A percentile compares a stretch with the other conserved stretches of the same genome.
Conservation (phyloP, 2,888 invertebrate species). For the Helleia helle region DNA sequence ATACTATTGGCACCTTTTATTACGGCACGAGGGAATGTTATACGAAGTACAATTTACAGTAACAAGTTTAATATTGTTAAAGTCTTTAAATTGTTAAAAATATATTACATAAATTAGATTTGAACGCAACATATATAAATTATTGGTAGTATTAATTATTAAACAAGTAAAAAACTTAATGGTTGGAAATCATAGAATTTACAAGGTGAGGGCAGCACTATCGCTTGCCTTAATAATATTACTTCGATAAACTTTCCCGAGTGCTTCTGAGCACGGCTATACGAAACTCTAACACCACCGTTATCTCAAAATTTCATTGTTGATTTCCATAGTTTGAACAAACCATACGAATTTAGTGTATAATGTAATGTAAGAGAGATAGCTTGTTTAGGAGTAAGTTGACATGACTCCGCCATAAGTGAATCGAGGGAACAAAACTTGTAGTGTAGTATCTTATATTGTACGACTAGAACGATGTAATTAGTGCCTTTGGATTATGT, state of each 20-base stretch:
- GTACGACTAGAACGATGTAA: constrained; percentile 15
- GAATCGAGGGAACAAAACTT: constrained; percentile 40
- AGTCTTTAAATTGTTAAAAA: too few species aligned
- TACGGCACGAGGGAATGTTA: constrained; percentile 25
- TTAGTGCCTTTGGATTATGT: constrained; percentile 23
- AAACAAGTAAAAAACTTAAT: neutral
- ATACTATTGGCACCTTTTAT: constrained; percentile 57
- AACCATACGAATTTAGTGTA: constrained; percentile 52
- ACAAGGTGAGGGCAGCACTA: neutral
- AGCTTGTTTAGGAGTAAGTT: constrained; percentile 33
- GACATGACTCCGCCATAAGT: constrained; percentile 66
- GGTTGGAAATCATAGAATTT: neutral
- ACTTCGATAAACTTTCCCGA: constrained; percentile 12
- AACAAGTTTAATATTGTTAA: too few species aligned
- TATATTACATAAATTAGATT: too few species aligned
- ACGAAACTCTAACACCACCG: constrained; percentile 66
- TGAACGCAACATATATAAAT: neutral
- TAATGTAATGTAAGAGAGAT: constrained; percentile 34
- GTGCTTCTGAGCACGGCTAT: constrained; percentile 53
- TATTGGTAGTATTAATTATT: neutral
- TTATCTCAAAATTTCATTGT: constrained; percentile 35
- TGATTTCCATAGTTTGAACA: constrained; percentile 40
- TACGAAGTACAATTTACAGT: too few species aligned
- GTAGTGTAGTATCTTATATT: constrained; percentile 28
- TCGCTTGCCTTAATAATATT: constrained; percentile 14